phyloP scores from a whole-genome alignment of 2,113 vertebrate species.

The Ursus arctos region DNA sequence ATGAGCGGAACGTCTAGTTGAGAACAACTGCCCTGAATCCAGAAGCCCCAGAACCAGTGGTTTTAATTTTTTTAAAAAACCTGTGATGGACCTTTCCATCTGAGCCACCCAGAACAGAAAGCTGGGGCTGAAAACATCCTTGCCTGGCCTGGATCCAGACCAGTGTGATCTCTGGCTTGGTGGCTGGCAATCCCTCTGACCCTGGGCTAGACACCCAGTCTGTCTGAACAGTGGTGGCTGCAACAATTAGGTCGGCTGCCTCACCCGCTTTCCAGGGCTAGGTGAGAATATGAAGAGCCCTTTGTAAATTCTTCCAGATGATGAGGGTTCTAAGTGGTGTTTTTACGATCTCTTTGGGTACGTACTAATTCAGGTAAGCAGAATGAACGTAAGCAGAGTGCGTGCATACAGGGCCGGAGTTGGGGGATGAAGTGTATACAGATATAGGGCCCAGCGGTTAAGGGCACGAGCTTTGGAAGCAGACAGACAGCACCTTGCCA shows the following conservation, averaged over 20 bases:
- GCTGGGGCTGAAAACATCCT: neutral
- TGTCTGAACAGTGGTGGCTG: neutral
- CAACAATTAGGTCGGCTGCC: neutral
- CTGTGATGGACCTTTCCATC: neutral
- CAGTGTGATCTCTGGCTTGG: neutral
- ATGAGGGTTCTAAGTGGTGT: neutral
- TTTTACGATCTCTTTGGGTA: neutral
- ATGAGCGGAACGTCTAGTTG: neutral
- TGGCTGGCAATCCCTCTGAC: neutral
- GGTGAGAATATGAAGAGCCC: neutral
- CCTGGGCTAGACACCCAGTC: neutral
- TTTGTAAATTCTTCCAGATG: neutral
- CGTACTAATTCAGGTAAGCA: neutral
- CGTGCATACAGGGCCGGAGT: rapidly evolving
- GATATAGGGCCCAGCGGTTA: too few species aligned
- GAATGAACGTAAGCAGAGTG: neutral
- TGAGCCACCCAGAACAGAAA: neutral
- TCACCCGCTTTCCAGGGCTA: neutral
- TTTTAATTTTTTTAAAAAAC: neutral
- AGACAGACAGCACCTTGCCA: neutral
- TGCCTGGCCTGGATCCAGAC: neutral
- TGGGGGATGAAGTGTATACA: rapidly evolving
- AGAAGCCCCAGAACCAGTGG: neutral
- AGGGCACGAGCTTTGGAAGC: neutral
- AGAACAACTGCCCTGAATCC: neutral